Conservation (phyloP, 2,888 invertebrate species). For the Limnephilus auricula region DNA sequence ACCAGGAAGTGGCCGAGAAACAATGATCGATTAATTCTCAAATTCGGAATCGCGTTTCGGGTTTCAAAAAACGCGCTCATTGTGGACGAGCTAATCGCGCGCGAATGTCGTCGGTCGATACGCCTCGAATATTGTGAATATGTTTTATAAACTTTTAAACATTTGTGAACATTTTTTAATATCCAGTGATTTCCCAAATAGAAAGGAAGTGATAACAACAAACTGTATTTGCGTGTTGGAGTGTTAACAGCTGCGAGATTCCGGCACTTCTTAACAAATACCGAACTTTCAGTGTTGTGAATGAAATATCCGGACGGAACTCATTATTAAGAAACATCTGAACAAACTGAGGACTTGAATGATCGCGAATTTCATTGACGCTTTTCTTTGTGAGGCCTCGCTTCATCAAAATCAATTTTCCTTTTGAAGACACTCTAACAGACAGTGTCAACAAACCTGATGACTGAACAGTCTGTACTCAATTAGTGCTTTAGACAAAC, state of each 20-base stretch:
- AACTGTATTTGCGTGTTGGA: conserved; percentile 37
- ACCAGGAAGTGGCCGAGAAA: conserved; percentile 64
- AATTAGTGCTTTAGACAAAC: conserved; percentile 35
- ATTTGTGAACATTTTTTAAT: conserved; percentile 35
- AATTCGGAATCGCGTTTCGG: conserved; percentile 43
- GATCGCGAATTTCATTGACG: conserved; percentile 44
- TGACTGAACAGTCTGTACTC: conserved; percentile 29
- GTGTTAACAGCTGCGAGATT: conserved; percentile 40
- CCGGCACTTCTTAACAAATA: background rate
- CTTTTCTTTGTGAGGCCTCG: conserved; percentile 33
- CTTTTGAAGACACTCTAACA: conserved; percentile 7
- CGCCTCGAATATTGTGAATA: background rate
- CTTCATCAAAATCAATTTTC: conserved; percentile 37
- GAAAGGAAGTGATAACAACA: conserved; percentile 50
- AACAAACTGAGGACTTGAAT: conserved; percentile 42
- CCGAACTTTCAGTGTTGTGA: conserved; percentile 35
- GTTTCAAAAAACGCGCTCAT: conserved; percentile 44
- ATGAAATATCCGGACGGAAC: conserved; percentile 50
- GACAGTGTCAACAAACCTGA: conserved; percentile 38
- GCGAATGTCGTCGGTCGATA: conserved; percentile 40
- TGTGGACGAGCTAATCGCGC: conserved; percentile 45
- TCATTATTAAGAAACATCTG: conserved; percentile 8
- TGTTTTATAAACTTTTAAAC: background rate
- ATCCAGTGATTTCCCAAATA: conserved; percentile 45
- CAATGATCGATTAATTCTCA: conserved; percentile 61